These are phyloP conservation scores for Camponotus vicinus DNA, from an alignment of 1,140 invertebrate species.

Conservation along the genomic window DNA sequence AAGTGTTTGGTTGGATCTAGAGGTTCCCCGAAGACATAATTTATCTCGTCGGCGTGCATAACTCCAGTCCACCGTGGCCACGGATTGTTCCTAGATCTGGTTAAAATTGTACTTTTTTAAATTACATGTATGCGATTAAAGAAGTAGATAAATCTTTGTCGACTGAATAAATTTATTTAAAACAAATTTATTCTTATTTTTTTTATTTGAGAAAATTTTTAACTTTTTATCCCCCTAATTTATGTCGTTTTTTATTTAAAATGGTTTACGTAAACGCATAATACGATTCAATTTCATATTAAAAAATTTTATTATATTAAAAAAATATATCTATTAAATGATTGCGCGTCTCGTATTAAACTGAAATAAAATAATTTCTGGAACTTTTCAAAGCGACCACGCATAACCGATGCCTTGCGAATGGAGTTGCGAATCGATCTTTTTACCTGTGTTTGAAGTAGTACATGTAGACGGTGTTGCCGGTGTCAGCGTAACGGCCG, in stretches of 20 bases:
- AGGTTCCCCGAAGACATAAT: constrained; percentile 97
- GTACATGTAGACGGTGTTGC: constrained; percentile 97
- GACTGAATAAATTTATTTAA: too few species aligned
- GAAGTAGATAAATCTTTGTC: not conserved
- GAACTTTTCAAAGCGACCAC: not conserved
- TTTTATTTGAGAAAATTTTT: too few species aligned
- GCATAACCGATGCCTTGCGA: too few species aligned
- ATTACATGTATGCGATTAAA: not conserved
- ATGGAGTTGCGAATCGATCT: not conserved
- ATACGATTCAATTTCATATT: too few species aligned
- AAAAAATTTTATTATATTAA: too few species aligned
- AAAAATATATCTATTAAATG: too few species aligned
- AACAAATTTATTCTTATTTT: too few species aligned
- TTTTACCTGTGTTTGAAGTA: constrained; percentile 94
- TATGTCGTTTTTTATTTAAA: too few species aligned
- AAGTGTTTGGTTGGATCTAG: constrained; percentile 93
- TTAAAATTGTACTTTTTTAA: constrained; percentile 4
- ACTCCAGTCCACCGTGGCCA: constrained; percentile 99
- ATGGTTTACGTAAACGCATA: too few species aligned
- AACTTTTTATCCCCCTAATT: too few species aligned
- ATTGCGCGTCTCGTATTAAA: too few species aligned
- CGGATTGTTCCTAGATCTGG: constrained; percentile 90
- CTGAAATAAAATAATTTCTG: too few species aligned
- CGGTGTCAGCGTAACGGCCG: constrained; percentile 94
- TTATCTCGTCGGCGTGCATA: constrained; percentile 98